Conservation (phyloP, 2,797 vertebrate species). For the Eulemur coronatus region DNA sequence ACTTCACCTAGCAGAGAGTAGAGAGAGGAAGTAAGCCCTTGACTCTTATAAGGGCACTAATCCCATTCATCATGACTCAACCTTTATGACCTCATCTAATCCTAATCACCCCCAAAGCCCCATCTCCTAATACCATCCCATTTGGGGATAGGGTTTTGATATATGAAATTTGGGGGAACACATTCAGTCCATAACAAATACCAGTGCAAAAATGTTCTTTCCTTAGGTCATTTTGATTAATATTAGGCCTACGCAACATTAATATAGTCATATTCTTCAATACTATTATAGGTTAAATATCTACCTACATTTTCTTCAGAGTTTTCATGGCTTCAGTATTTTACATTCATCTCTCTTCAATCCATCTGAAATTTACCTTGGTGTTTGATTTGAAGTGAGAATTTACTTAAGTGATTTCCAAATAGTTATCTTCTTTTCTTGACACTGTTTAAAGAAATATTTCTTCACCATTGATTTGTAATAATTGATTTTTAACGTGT, state of each 20-base stretch:
- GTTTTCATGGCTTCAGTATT: not conserved
- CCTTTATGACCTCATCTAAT: not conserved
- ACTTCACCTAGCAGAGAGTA: not conserved
- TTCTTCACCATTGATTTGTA: not conserved
- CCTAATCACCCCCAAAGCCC: not conserved
- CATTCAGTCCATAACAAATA: not conserved
- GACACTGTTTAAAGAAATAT: conserved; percentile 3
- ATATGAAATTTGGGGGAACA: not conserved
- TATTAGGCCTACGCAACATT: not conserved
- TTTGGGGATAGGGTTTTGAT: not conserved
- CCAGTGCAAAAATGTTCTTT: not conserved
- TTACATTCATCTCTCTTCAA: conserved; percentile 36
- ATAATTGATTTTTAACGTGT: conserved; percentile 2
- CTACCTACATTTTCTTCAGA: not conserved
- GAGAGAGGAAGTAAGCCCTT: not conserved
- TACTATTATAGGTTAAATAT: not conserved
- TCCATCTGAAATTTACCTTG: conserved; percentile 43
- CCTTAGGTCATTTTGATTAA: not conserved
- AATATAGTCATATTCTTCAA: not conserved
- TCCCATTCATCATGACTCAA: not conserved
- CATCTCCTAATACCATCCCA: not conserved
- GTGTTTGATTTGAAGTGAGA: conserved; percentile 23
- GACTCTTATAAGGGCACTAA: not conserved
- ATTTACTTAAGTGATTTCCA: conserved; percentile 31
- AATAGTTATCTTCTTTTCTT: not conserved